Evolutionary conservation across 1,140 invertebrate genomes (phyloP), one percentile per base, ranked within the genome.

Genomic region (Procambarus clarkii): DNA sequence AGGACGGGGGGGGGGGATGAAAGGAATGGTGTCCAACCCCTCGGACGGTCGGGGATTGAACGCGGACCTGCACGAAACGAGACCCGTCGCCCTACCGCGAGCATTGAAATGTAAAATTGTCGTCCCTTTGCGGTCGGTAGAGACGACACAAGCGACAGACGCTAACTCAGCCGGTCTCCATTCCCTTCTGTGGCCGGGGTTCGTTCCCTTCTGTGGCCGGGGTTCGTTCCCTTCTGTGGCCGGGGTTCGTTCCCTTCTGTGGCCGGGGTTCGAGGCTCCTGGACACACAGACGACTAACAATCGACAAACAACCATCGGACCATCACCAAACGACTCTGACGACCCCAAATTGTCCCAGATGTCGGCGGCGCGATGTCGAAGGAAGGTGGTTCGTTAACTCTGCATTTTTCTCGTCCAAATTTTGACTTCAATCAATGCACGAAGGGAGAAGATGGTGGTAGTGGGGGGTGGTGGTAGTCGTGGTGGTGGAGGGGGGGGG

Each of bases 231-330:
- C n/a, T n/a, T n/a, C n/a, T n/a, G 58, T 80, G 54, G 34, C 5
- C 78, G 21, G 3, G n/a, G 13, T 45, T 13, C 2, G 2, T 58
- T 58, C 18, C 48, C 50, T 46, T 79, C 58, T 7, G 58, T 80
- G 54, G 34, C 5, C 78, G 21, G 3, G n/a, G 13, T 45, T 13
- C 2, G 2, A 45, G 24, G 60, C 9, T 64, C 74, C 24, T 91
- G 88, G 88, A 91, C 88, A 91, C 85, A 91, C 88, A 91, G 58
- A 54, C 88, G 82, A n/a, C 88, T 91, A 91, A 91, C 88, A 91
- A 91, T 91, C 79, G 88, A 91, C 88, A 91, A 91, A 91, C 88
- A 91, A 79, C 88, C 88, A 77, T 58, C 24, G 80, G 80, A 64
- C 86, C 85, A 91, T 91, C 88, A 91, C 81, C 88, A 76, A 91